A percentile compares a stretch with the other conserved stretches of the same genome.
Conservation (phyloP, 2,113 vertebrate genomes). For the Synchiropus splendidus region DNA sequence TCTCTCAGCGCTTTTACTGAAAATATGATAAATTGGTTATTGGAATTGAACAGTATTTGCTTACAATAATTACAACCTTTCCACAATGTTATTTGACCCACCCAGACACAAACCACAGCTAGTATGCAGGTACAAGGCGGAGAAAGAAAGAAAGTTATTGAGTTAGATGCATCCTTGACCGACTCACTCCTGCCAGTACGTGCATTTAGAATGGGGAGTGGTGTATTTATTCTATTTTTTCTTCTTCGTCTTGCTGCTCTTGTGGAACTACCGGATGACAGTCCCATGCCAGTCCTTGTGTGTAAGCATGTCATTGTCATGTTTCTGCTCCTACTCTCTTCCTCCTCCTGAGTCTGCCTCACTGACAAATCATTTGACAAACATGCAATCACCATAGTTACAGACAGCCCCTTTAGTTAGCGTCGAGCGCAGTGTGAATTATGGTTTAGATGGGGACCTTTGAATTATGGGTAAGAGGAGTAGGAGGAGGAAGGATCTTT, state of each 20-base stretch:
- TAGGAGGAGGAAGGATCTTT: constrained; percentile 33
- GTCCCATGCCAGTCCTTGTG: constrained; percentile 14
- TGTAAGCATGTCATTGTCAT: constrained; percentile 38
- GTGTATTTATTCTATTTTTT: background rate
- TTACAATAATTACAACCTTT: no score
- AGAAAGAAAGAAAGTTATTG: no score
- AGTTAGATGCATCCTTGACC: no score
- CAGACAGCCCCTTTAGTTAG: constrained; percentile 64
- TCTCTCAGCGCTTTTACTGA: no score
- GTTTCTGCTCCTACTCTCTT: constrained; percentile 29
- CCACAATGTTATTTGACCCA: no score
- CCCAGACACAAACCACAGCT: no score
- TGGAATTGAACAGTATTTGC: no score
- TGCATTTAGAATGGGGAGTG: background rate
- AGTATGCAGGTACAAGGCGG: no score
- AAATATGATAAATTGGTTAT: no score
- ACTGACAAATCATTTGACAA: constrained; percentile 59
- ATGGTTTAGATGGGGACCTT: constrained; percentile 63
- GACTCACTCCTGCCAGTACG: background rate
- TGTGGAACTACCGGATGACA: constrained; percentile 14
- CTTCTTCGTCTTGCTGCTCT: constrained; percentile 10
- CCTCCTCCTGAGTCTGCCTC: constrained; percentile 35
- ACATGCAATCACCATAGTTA: constrained; percentile 62
- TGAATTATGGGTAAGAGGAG: constrained; percentile 59
- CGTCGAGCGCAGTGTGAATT: constrained; percentile 57